phyloP scores from a whole-genome alignment of 2,797 vertebrate species.

The Momotus momota region DNA sequence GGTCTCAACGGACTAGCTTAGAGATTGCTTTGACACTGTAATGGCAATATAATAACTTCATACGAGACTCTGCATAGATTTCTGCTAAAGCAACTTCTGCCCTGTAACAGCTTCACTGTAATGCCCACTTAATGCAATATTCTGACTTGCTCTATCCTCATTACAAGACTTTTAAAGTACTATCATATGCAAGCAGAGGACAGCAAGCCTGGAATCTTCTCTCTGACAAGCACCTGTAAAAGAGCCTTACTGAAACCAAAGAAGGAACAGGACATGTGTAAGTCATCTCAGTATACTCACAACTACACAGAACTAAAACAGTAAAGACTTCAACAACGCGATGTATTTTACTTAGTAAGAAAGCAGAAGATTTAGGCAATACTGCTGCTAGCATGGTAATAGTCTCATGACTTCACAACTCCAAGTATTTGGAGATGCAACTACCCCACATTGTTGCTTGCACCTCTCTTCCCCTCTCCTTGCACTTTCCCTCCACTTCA shows the following conservation, averaged over 20 bases:
- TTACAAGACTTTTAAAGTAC: not conserved
- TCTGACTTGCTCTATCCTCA: not conserved
- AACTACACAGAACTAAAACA: not conserved
- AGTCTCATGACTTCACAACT: not conserved
- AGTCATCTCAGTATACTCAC: not conserved
- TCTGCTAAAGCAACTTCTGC: not conserved
- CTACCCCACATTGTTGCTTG: not conserved
- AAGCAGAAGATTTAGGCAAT: not conserved
- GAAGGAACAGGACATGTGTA: not conserved
- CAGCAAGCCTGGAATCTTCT: not conserved
- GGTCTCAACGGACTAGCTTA: not conserved
- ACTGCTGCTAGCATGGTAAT: not conserved
- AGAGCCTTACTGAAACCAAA: not conserved
- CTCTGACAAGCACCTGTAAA: not conserved
- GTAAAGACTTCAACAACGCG: not conserved
- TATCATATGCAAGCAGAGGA: not conserved
- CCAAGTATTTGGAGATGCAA: not conserved
- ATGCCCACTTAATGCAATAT: not conserved
- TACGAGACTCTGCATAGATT: not conserved
- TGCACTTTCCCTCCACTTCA: not conserved
- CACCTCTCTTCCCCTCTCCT: not conserved
- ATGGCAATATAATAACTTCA: conserved; percentile 6
- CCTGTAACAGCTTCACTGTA: not conserved
- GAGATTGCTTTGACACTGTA: conserved; percentile 48
- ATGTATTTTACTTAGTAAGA: not conserved